These are phyloP conservation scores for Leptinotarsa juncta DNA, from an alignment of 2,888 invertebrate species.

Conservation along the genomic window DNA sequence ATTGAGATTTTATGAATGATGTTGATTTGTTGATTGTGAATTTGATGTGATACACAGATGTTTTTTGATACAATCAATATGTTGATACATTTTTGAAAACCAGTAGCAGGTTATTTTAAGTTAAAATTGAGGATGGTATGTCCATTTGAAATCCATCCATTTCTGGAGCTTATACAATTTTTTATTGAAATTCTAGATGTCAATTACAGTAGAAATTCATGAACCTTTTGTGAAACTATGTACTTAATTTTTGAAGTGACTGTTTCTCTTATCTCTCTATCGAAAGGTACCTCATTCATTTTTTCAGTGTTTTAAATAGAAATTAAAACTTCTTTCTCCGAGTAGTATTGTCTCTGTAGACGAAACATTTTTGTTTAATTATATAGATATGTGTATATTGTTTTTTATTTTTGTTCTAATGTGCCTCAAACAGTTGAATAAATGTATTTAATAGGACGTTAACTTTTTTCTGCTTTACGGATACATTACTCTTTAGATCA, in stretches of 20 bases:
- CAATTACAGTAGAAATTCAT: conserved; percentile 42
- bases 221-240: conserved; percentile 37
- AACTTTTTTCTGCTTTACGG: not conserved
- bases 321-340: conserved; percentile 30
- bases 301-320: conserved; percentile 36
- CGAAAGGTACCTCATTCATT: conserved; percentile 21
- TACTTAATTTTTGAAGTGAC: conserved; percentile 46
- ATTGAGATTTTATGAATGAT: conserved; percentile 48
- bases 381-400: conserved; percentile 45
- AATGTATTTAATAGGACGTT: conserved; percentile 50
- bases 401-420: conserved; percentile 54
- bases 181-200: conserved; percentile 46
- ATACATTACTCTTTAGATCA: too few species aligned
- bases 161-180: conserved; percentile 26
- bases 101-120: conserved; percentile 37
- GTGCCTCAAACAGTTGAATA: conserved; percentile 56
- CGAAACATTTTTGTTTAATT: conserved; percentile 28
- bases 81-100: conserved; percentile 37
- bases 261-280: conserved; percentile 28
- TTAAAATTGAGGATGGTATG: conserved; percentile 38
- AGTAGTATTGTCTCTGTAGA: conserved; percentile 49
- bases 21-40: conserved; percentile 34
- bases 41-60: conserved; percentile 24
- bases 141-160: conserved; percentile 50
- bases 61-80: conserved; percentile 35